These are phyloP conservation scores for Gadus chalcogrammus DNA, from an alignment of 2,113 vertebrate genomes.

Conservation along the genomic window DNA sequence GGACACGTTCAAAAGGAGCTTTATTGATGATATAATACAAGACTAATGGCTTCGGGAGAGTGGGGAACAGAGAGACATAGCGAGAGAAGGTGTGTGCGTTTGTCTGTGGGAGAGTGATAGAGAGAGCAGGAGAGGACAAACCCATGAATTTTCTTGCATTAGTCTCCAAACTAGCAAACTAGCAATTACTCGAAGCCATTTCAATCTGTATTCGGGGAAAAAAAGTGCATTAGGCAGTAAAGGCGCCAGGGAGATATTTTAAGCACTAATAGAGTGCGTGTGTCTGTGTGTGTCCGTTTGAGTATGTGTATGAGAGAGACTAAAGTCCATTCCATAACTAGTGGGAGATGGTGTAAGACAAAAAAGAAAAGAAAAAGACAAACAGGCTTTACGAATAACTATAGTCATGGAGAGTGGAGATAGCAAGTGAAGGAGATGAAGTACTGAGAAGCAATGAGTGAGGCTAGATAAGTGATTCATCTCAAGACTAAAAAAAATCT, in stretches of 20 bases:
- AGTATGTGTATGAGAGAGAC: constrained; percentile 4
- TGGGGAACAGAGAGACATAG: neutral
- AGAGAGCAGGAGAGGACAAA: constrained; percentile 19
- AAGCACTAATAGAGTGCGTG: constrained; percentile 8
- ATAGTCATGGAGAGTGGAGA: no score
- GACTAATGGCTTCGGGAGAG: constrained; percentile 33
- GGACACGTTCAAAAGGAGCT: constrained; percentile 35
- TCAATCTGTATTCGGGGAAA: constrained; percentile 33
- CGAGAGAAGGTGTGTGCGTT: no score
- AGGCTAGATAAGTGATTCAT: no score
- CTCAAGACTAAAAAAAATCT: no score
- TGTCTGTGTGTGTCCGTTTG: neutral
- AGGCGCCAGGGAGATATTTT: constrained; percentile 20
- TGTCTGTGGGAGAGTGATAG: neutral
- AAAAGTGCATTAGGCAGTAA: constrained; percentile 42
- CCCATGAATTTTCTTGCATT: constrained; percentile 29
- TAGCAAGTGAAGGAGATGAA: no score
- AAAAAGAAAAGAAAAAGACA: neutral
- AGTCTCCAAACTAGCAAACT: constrained; percentile 26
- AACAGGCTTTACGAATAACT: neutral
- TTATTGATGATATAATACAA: constrained; percentile 40
- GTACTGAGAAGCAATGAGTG: no score
- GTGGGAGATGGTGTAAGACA: neutral
- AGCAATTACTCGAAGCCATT: constrained; percentile 33
- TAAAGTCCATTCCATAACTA: no score